phyloP scores from a whole-genome alignment of 2,888 invertebrate species.

The Steinernema carpocapsae region DNA sequence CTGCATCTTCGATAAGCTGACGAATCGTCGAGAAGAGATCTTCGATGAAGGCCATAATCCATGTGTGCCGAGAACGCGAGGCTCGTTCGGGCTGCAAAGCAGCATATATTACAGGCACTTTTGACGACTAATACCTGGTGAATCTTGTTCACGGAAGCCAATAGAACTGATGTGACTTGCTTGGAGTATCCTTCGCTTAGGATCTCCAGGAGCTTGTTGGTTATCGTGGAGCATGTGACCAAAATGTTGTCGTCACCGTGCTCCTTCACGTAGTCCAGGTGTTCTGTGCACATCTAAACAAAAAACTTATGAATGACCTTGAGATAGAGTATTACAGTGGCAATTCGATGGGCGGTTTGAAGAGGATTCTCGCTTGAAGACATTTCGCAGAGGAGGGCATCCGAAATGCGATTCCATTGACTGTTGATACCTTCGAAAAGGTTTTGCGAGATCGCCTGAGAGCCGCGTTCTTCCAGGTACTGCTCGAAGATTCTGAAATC shows the following conservation, averaged over 20 bases:
- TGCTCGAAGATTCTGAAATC: conserved; percentile 43
- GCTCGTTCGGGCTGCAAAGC: conserved; percentile 22
- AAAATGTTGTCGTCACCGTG: conserved; percentile 46
- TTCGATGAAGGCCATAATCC: conserved; percentile 48
- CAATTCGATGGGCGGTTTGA: conserved; percentile 41
- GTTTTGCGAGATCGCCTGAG: conserved; percentile 44
- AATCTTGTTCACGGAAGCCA: conserved; percentile 45
- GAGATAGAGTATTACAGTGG: background rate
- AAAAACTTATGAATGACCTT: background rate
- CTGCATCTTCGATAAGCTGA: conserved; percentile 49
- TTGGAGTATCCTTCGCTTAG: conserved; percentile 50
- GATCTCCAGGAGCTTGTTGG: conserved; percentile 39
- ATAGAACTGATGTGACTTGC: conserved; percentile 46
- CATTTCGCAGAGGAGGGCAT: conserved; percentile 41
- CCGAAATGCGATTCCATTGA: conserved; percentile 44
- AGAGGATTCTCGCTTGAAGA: conserved; percentile 42
- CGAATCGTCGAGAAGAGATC: conserved; percentile 48
- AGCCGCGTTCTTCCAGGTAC: conserved; percentile 47
- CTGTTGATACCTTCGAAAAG: conserved; percentile 46
- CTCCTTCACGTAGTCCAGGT: conserved; percentile 39
- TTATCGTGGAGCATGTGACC: conserved; percentile 28
- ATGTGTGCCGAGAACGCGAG: conserved; percentile 46
- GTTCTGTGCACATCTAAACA: conserved; percentile 46
- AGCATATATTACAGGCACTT: background rate
- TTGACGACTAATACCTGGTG: conserved; percentile 33